phyloP scores from a whole-genome alignment of 2,888 invertebrate genomes.

The Tetragonisca angustula region DNA sequence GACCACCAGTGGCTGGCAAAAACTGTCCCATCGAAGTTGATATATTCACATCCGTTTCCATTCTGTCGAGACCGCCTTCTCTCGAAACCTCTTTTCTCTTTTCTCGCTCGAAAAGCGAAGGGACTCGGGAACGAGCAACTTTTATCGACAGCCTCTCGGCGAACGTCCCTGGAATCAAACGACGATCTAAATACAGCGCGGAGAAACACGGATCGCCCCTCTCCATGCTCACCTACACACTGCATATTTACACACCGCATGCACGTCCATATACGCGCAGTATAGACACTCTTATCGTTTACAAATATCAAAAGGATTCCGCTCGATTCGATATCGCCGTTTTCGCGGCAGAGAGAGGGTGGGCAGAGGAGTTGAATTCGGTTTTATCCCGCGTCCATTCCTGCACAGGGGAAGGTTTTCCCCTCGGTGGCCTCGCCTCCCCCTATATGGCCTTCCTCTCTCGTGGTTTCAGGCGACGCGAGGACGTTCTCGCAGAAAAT shows the following conservation, averaged over 20 bases:
- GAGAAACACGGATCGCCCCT: slow-evolving; percentile 13
- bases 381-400: slow-evolving; percentile 21
- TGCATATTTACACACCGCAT: slow-evolving; percentile 70
- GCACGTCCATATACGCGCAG: slow-evolving; percentile 53
- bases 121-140: neutral
- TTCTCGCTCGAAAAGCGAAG: too few relatives aligned
- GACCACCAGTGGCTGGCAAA: too few relatives aligned
- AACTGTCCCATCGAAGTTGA: too few relatives aligned
- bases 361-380: neutral
- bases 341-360: neutral
- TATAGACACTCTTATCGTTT: slow-evolving; percentile 72
- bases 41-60: too few relatives aligned
- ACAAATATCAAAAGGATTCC: slow-evolving; percentile 72
- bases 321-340: slow-evolving; percentile 33
- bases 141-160: slow-evolving; percentile 34
- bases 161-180: slow-evolving; percentile 45
- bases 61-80: too few relatives aligned
- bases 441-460: neutral
- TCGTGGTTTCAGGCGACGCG: neutral
- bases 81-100: too few relatives aligned
- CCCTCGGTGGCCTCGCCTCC: too few relatives aligned
- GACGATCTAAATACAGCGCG: slow-evolving; percentile 44
- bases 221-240: slow-evolving; percentile 43
- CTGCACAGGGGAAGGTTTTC: neutral
- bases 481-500: slow-evolving; percentile 34